A percentile compares a stretch with the other conserved stretches of the same genome.
Conservation (phyloP, 2,113 vertebrate species). For the Uria aalge region DNA sequence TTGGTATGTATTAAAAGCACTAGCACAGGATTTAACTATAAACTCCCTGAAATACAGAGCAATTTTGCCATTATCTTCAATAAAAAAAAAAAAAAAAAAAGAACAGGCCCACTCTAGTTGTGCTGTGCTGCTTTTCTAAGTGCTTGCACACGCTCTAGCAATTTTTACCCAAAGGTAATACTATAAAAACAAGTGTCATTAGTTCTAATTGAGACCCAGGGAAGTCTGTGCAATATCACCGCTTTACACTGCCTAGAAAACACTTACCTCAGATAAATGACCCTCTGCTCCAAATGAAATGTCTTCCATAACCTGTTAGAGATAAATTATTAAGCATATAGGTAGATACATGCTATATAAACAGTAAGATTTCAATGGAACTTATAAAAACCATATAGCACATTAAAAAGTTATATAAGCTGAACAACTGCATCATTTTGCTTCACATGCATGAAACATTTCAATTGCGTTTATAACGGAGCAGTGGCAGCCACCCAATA, state of each 20-base stretch:
- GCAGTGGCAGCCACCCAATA: not conserved
- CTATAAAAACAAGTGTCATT: not conserved
- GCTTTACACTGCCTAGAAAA: slow-evolving; percentile 23
- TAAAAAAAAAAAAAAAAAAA: not conserved
- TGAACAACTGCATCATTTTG: not conserved
- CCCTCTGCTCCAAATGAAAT: slow-evolving; percentile 19
- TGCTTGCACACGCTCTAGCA: not conserved
- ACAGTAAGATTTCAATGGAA: not conserved
- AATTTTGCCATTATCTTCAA: not conserved
- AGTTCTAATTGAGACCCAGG: slow-evolving; percentile 13
- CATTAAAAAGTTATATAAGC: not conserved
- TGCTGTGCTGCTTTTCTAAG: not conserved
- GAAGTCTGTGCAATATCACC: not conserved
- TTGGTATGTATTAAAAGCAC: not conserved
- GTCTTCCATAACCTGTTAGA: slow-evolving; percentile 37
- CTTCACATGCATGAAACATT: not conserved
- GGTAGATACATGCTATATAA: not conserved
- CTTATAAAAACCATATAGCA: not conserved
- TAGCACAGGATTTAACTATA: not conserved
- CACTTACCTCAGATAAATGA: slow-evolving; percentile 53
- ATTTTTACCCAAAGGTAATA: not conserved
- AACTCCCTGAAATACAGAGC: not conserved
- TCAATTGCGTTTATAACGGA: not conserved
- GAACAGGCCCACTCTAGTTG: not conserved
- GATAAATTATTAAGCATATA: not conserved